Percentiles rank a stretch among this genome's conserved stretches.
phyloP scores from a whole-genome alignment of 1,140 invertebrate species.

The Babylonia areolata region DNA sequence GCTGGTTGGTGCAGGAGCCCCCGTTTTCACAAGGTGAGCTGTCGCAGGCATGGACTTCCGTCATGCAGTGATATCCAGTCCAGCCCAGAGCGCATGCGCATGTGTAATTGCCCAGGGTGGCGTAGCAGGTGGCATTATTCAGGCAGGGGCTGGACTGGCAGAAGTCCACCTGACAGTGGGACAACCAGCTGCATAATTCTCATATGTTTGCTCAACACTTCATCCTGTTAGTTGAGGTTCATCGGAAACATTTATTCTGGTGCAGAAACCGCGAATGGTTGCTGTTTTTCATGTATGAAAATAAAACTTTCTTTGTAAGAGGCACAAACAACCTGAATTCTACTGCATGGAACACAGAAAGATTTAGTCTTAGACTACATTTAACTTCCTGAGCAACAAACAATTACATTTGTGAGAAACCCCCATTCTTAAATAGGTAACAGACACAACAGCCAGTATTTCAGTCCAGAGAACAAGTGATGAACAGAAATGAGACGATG shows the following conservation, averaged over 20 bases:
- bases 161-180: conserved; percentile 12
- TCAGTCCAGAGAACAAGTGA: too few relatives aligned
- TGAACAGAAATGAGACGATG: too few relatives aligned
- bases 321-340: too few relatives aligned
- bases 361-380: too few relatives aligned
- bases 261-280: not conserved
- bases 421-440: too few relatives aligned
- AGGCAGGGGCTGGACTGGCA: conserved; percentile 22
- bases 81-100: conserved; percentile 25
- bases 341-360: too few relatives aligned
- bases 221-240: too few relatives aligned
- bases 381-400: too few relatives aligned
- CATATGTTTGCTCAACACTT: not conserved
- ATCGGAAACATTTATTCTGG: not conserved
- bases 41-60: conserved; percentile 19
- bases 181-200: not conserved
- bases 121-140: conserved; percentile 16
- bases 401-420: too few relatives aligned
- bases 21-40: conserved; percentile 29
- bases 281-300: too few relatives aligned
- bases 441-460: too few relatives aligned
- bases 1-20: conserved; percentile 13
- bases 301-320: too few relatives aligned
- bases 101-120: conserved; percentile 33
- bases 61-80: conserved; percentile 11